Evolutionary conservation across 2,797 vertebrate genomes (phyloP), one percentile per base, ranked within the genome.

Genomic region (Acridotheres tristis): DNA sequence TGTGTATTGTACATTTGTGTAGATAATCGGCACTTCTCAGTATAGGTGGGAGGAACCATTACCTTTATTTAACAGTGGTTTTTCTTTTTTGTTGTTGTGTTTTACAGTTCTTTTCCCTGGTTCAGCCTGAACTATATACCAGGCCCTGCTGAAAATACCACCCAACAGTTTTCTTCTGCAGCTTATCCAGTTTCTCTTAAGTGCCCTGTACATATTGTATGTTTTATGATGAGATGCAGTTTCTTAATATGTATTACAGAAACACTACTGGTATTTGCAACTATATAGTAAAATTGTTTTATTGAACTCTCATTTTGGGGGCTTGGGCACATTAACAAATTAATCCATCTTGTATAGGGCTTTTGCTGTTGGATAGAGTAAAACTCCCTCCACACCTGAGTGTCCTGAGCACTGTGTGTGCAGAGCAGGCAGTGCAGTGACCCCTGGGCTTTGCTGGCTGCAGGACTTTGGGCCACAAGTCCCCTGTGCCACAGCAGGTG

Each of bases 91-190:
- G 99, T 99, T 99, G 99, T 99, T 99, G 99, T 99, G 99, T 99
- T 99, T 99, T 99, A 99, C 99, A 99, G 99, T 99, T 99, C 98
- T 99, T 99, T 99, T 99, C 99, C 99, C 99, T 99, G 99, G 99
- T 99, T 99, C 99, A 99, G 99, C 99, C 99, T 99, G 98, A 99
- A 99, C 99, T 99, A 99, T 99, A 99, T 99, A 99, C 99, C 99
- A 99, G 99, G 99, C 99, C 99, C 99, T 98, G 99, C 99, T 99
- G 99, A 99, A 99, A 99, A 99, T 99, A 98, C 99, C 99, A 99
- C 98, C 98, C 99, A 99, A 99, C 99, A 99, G 99, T 99, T 99
- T 99, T 99, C 99, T 99, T 99, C 99, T 99, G 99, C 99, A 99
- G 99, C 99, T 99, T 99, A 99, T 99, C 99, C 99, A 98, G 99